phyloP scores from a whole-genome alignment of 2,113 vertebrate genomes.

The Leucosticte australis region DNA sequence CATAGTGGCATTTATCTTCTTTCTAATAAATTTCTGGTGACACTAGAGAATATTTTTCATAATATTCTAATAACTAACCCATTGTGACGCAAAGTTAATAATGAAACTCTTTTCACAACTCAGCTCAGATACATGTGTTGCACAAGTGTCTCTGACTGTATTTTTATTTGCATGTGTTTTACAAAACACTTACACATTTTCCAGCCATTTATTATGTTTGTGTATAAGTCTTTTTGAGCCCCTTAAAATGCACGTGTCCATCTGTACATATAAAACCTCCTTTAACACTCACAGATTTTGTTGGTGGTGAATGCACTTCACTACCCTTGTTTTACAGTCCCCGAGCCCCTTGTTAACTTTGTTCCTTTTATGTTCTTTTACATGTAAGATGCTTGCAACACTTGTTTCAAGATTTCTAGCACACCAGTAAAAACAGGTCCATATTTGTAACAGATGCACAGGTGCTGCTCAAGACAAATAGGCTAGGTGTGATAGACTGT shows the following conservation, averaged over 20 bases:
- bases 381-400: constrained; percentile 21
- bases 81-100: neutral
- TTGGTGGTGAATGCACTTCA: constrained; percentile 30
- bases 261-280: neutral
- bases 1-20: neutral
- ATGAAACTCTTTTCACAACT: neutral
- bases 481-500: neutral
- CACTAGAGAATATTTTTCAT: neutral
- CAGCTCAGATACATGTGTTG: neutral
- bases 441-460: constrained; percentile 37
- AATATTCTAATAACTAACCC: neutral
- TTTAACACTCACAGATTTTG: neutral
- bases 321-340: constrained; percentile 36
- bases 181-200: neutral
- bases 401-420: constrained; percentile 50
- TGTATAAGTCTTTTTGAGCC: neutral
- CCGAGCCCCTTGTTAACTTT: constrained; percentile 29
- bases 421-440: constrained; percentile 19
- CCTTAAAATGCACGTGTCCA: neutral
- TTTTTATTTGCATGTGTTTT: neutral
- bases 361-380: constrained; percentile 38
- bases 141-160: neutral
- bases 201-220: neutral
- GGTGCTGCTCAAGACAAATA: neutral
- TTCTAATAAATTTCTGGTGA: neutral